Evolutionary conservation across 2,113 vertebrate genomes (phyloP), one percentile per base, ranked within the genome.

Genomic region (Helogale parvula): DNA sequence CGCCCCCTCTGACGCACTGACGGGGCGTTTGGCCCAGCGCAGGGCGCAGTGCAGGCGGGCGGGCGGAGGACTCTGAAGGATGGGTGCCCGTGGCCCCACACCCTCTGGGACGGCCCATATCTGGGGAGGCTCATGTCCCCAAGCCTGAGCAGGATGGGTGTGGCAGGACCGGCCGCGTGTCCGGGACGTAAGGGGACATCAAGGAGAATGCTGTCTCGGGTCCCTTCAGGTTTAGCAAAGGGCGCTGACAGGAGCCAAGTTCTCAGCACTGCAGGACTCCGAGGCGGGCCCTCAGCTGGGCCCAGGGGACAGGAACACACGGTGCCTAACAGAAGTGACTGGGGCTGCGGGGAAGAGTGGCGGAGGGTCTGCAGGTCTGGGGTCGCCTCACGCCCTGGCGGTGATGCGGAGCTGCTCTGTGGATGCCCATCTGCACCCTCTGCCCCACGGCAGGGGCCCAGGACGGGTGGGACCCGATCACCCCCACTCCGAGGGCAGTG

Each of bases 231-330:
- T 21, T 57, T 21, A 63, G 60, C 4, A 63, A 27, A 63, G 10
- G 60, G 25, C 54, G 10, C 60, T 63, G 72, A 45, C 3, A 1
- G 72, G n/a, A 29, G 71, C 38, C 71, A 41, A 2, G 23, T 8
- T 15, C 41, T 7, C 6, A 47, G 0, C 6, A 19, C 54, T 21
- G 19, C 2, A 21, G 7, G 54, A 57, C 25, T n/a, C 0, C 2
- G 41, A 7, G 72, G 16, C 7, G 3, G 1, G 1, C 41, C 25
- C 13, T 45, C 72, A 3, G 1, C 25, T 45, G 41, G 65, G 38
- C 41, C 29, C 7, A 7, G 38, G 38, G 41, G 72, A 45, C 14
- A 3, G 72, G 25, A 29, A 29, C 25, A 47, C 11, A 38, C 27
- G 72, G 38, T 13, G 2, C 71, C 71, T 12, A 7, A 3, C 35